Base-by-base conservation (phyloP, 2,888 invertebrate species). In the Lasioglossum figueresi region DNA sequence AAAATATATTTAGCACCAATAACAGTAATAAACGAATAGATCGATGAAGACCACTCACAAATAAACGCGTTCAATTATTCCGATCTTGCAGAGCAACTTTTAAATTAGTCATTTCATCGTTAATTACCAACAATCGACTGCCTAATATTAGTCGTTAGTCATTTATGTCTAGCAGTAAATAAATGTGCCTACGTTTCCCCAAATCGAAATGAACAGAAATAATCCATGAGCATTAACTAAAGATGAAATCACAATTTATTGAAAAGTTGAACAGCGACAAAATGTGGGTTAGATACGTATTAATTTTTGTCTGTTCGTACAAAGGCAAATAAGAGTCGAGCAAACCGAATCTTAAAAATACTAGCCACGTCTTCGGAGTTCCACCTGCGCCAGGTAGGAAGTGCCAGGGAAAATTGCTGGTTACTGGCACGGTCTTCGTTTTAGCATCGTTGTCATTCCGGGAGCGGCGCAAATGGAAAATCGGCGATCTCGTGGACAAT, bases 401-500 rank as follows among this genome's bases (percentile, higher is more conserved):
- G 19, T 34, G 19, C 8, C n/a, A 40, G n/a, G n/a, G 70, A 40
- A 70, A 40, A 70, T 40, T 34, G 63, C 63, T 56, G 56, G 56
- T n/a, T 10, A 56, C 4, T n/a, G 56, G 31, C 8, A 8, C 19
- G 31, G 63, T 19, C 8, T 34, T 45, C 63, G 10, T 70, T 84
- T 81, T 52, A 66, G 78, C 40, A 48, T 63, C 71, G 84, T 78
- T 59, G 78, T 66, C 84, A 84, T 73, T 80, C n/a, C 79, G 43
- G 3, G 34, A 37, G 23, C 66, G 40, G 14, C n/a, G 59, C 45
- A 59, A 37, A n/a, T 52, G 52, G 86, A 77, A 81, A 81, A 81
- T 82, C 84, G 79, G 31, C 81, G 84, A 86, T 86, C 78, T 78
- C 59, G 80, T 63, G 68, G 83, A 76, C 85, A 82, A 83, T 86